These are phyloP conservation scores for Eurytoma californica DNA, from an alignment of 2,888 invertebrate genomes.

Conservation along the genomic window DNA sequence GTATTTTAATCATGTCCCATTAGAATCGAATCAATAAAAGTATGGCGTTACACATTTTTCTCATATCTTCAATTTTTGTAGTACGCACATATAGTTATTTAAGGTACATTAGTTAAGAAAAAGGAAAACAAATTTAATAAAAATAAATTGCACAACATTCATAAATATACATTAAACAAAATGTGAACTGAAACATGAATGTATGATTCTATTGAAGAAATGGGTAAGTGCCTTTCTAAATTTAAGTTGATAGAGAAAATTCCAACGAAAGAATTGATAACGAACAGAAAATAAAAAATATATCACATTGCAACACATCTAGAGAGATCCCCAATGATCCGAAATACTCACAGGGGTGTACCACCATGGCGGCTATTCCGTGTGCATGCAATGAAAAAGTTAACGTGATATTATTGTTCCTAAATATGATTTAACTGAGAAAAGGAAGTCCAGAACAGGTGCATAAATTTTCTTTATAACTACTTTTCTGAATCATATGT, in stretches of 20 bases:
- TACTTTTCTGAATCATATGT: no score
- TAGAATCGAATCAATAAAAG: no score
- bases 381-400: constrained; percentile 49
- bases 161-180: not conserved
- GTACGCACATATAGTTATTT: no score
- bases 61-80: no score
- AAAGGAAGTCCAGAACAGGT: constrained; percentile 11
- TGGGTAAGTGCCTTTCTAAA: not conserved
- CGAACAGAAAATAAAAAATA: constrained; percentile 16
- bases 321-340: constrained; percentile 33
- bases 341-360: constrained; percentile 90
- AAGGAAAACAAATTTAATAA: no score
- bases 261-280: not conserved
- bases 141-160: no score
- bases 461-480: no score
- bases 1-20: no score
- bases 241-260: not conserved
- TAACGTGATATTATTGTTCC: constrained; percentile 44
- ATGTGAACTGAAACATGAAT: constrained; percentile 1
- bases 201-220: not conserved
- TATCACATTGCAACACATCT: constrained; percentile 18
- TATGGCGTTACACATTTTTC: no score
- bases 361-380: constrained; percentile 91
- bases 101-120: no score
- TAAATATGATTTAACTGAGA: constrained; percentile 30